Conservation (phyloP, 2,888 invertebrate genomes). For the Eubasilissa splendida region DNA sequence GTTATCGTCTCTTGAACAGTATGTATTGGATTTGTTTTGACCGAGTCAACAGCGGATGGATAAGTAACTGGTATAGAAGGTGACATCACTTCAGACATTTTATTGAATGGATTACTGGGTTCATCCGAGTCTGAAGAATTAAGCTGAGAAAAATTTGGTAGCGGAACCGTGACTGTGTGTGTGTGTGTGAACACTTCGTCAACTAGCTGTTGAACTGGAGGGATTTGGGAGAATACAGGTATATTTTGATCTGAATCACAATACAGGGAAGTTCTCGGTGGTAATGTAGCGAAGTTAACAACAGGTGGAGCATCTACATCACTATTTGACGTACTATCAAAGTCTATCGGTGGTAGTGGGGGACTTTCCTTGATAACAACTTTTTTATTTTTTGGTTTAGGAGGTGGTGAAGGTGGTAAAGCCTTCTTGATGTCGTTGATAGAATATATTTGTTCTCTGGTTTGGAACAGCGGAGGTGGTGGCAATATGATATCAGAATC, state of each 20-base stretch:
- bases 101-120: conserved; percentile 62
- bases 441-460: conserved; percentile 42
- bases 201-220: conserved; percentile 23
- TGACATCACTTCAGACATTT: conserved; percentile 28
- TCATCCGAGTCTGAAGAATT: conserved; percentile 59
- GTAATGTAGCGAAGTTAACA: conserved; percentile 70
- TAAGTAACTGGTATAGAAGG: conserved; percentile 8
- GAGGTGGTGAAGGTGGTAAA: conserved; percentile 65
- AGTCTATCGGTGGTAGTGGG: conserved; percentile 62
- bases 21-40: conserved; percentile 17
- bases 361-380: conserved; percentile 60
- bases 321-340: conserved; percentile 67
- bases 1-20: not conserved
- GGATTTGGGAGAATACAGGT: conserved; percentile 18
- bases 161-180: not conserved
- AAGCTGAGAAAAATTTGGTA: not conserved
- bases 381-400: conserved; percentile 59
- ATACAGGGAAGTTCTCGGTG: conserved; percentile 58
- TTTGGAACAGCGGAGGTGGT: conserved; percentile 52
- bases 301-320: conserved; percentile 69
- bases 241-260: conserved; percentile 14
- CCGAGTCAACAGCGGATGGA: not conserved
- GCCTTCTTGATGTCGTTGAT: conserved; percentile 49
- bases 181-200: conserved; percentile 45
- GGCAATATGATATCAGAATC: conserved; percentile 56